Evolutionary conservation across 1,140 invertebrate genomes (phyloP), one percentile per base, ranked within the genome.

Genomic region (Mizuhopecten yessoensis): DNA sequence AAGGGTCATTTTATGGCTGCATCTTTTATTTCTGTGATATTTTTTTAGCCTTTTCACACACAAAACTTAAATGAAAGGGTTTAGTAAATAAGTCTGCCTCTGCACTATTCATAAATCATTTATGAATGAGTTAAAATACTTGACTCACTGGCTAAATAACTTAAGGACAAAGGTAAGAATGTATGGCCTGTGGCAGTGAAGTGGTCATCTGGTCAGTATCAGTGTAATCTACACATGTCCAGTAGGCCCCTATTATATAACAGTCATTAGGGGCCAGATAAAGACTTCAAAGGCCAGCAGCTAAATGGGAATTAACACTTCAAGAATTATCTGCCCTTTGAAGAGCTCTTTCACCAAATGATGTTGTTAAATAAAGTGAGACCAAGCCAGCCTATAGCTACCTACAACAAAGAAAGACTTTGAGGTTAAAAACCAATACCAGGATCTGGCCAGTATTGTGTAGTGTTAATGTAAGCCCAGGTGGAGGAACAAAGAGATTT

Each of bases 221-320:
- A 42, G 87, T 34, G 10, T 36, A 87, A 87, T 87, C 34, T 87
- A 87, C 23, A 33, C 87, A 87, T 89, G 34, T 34, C 34, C 36
- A n/a, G 89, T 90, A 86, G 33, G 75, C 86, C 0, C 0, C 0
- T 89, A 29, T 34, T 34, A 42, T 29, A 34, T 75, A 75, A 75
- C 11, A n/a, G 57, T 75, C 57, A 75, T 75, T 75, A 75, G 57
- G 1, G n/a, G 57, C n/a, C 57, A 75, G 57, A 75, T 75, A 75
- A 75, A 75, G 57, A 75, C 57, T 5, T 75, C 57, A 75, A 75
- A 75, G 57, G 57, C 23, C 23, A 0, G 17, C 23, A n/a, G 5
- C 57, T 75, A 23, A 29, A 23, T 75, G 57, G 57, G 57, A 7
- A 75, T 11, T 75, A 75, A 75, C 57, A 75, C 57, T 29, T 75